Evolutionary conservation across 2,113 vertebrate genomes (phyloP), one percentile per base, ranked within the genome.

Genomic region (Anthoscopus minutus): DNA sequence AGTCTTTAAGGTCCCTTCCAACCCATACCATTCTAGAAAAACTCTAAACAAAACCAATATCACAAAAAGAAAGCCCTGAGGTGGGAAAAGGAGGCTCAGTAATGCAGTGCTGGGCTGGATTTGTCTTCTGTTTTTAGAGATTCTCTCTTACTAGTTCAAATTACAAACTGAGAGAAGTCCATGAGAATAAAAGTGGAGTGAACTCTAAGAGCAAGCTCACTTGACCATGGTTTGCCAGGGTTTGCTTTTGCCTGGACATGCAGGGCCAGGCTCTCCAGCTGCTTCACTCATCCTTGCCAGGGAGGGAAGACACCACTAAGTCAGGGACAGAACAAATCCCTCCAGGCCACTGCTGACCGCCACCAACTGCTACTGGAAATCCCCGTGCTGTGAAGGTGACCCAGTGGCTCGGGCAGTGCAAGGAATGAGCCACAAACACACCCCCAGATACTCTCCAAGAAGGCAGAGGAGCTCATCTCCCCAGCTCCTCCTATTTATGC

Each of bases 321-420:
- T 10, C 45, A 89, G 57, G 33, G 31, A 45, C 31, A 79, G 24
- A 28, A 40, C 44, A 88, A 20, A 61, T 9, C 80, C 60, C 40
- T 57, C 6, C 38, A 53, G 69, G 35, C n/a, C 81, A 25, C 62
- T n/a, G 60, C 81, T 71, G 81, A 33, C 30, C 92, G 67, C 31
- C 42, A 28, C 1, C 3, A 74, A 38, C 62, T 0, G 0, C 45
- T 23, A 2, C 30, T 33, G 77, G 72, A n/a, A 78, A 53, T 53
- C 30, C 15, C 23, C 0, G 0, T 3, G 51, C 48, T 0, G 0
- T 27, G 56, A 78, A 70, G 83, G 47, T 33, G 73, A 62, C 42
- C 23, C 62, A 18, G 57, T 0, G 5, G 61, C 70, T 71, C 37
- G 37, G 56, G 35, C 2, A 6, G 45, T 2, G 66, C 6, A 11